Evolutionary conservation across 2,888 invertebrate genomes (phyloP).

Genomic region (Polydrusus cervinus): DNA sequence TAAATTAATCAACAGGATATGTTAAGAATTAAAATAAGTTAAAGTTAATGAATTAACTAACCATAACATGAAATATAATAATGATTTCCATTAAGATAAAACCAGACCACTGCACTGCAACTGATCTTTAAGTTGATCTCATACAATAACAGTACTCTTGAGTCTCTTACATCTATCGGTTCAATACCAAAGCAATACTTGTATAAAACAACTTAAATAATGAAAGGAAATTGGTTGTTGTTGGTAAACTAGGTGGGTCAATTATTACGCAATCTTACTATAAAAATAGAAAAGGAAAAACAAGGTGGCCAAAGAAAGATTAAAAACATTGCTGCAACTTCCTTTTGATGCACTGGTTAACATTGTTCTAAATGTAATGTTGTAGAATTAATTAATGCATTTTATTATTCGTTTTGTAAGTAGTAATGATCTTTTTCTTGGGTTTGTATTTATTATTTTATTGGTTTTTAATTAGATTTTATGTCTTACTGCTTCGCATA

Average conservation of each 20-base stretch:
- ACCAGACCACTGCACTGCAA: background rate
- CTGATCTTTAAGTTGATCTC: background rate
- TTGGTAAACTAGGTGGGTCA: constrained; percentile 2
- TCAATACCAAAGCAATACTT: constrained; percentile 4
- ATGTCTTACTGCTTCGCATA: no score
- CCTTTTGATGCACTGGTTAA: constrained; percentile 19
- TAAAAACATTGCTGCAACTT: constrained; percentile 16
- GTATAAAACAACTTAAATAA: constrained; percentile 7
- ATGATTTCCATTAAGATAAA: constrained; percentile 20
- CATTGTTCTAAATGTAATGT: constrained; percentile 1
- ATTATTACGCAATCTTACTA: background rate
- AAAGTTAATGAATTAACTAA: constrained; percentile 9
- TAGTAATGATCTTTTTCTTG: background rate
- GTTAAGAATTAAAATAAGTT: constrained; percentile 1
- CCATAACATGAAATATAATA: background rate
- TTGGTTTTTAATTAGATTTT: background rate
- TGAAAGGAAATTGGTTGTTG: constrained; percentile 9
- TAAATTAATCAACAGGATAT: background rate
- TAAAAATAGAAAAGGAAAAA: constrained; percentile 8
- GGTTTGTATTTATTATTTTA: no score
- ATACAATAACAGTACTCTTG: constrained; percentile 16
- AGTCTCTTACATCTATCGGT: background rate
- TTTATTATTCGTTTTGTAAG: background rate
- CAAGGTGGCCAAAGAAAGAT: background rate
- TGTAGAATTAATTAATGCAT: background rate